Conservation (phyloP, 2,113 vertebrate genomes). For the Cathartes aura region DNA sequence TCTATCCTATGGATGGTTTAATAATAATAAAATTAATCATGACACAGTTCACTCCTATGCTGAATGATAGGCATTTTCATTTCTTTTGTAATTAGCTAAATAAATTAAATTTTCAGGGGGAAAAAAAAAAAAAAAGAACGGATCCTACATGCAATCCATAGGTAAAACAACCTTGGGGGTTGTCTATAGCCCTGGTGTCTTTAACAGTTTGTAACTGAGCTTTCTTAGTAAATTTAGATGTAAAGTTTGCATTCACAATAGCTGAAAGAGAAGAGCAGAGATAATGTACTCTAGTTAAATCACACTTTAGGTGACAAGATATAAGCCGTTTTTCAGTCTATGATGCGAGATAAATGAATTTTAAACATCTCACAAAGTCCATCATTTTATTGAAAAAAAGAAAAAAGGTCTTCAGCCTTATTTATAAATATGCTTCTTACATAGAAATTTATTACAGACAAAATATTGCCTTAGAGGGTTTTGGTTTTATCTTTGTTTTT, state of each 20-base stretch:
- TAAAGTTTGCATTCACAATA: background rate
- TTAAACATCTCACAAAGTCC: background rate
- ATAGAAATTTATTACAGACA: background rate
- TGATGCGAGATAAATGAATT: background rate
- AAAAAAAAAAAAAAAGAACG: background rate
- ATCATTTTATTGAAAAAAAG: background rate
- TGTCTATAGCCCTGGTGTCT: background rate
- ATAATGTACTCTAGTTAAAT: background rate
- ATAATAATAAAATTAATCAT: background rate
- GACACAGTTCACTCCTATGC: background rate
- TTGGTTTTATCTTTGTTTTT: background rate
- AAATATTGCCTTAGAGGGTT: background rate
- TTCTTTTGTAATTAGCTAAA: background rate
- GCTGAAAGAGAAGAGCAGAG: background rate
- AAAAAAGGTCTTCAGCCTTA: background rate
- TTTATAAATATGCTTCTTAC: background rate
- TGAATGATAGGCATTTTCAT: background rate
- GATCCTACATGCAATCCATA: background rate
- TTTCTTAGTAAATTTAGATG: background rate
- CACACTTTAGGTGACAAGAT: background rate
- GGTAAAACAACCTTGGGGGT: background rate
- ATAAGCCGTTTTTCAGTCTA: background rate
- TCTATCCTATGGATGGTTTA: background rate
- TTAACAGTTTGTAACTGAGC: background rate
- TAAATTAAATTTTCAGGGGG: background rate